Base-by-base conservation (phyloP, 2,888 invertebrate genomes). In the Lepidochitona cinerea region DNA sequence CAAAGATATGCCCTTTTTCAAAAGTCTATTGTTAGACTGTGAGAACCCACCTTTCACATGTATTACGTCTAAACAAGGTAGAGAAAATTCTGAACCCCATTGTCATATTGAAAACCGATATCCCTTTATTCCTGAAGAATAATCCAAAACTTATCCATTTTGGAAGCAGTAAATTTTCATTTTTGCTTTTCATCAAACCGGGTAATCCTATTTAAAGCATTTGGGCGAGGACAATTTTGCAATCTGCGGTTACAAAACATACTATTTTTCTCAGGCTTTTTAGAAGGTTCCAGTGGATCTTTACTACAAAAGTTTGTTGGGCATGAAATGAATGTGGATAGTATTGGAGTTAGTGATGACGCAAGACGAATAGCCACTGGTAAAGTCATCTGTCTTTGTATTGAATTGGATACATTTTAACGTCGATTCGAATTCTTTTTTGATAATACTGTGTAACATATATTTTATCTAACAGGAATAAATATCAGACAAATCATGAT, bases 11-110 rank as follows among this genome's bases (percentile, higher is more conserved):
- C 32, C 41, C 9, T 33, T 29, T 53, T 9, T 69, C 35, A 4
- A 23, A n/a, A 35, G 29, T 29, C 37, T 69, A n/a, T 4, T 49
- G 9, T 14, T 4, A 4, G 52, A 69, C 26, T 35, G 29, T n/a
- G 6, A 52, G 29, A n/a, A 41, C 6, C 41, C 52, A 7, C 49
- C 49, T 3, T 52, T 52, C 33, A 26, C 23, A 7, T 41, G 49
- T 52, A 29, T 69, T 14, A 29, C 37, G 12, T 32, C 53, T n/a
- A 23, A 3, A 29, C 69, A 69, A 52, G 69, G 69, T 69, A 41
- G 9, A 41, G n/a, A n/a, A n/a, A 9, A 41, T 18, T 41, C 41
- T 9, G 41, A 41, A 41, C 41, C 18, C 41, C 41, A 12, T 18
- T 9, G 41, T 41, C 41, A 41, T 41, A 12, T 41, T 18, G n/a